Evolutionary conservation across 2,888 invertebrate genomes (phyloP).

Genomic region (Ophion ellenae): DNA sequence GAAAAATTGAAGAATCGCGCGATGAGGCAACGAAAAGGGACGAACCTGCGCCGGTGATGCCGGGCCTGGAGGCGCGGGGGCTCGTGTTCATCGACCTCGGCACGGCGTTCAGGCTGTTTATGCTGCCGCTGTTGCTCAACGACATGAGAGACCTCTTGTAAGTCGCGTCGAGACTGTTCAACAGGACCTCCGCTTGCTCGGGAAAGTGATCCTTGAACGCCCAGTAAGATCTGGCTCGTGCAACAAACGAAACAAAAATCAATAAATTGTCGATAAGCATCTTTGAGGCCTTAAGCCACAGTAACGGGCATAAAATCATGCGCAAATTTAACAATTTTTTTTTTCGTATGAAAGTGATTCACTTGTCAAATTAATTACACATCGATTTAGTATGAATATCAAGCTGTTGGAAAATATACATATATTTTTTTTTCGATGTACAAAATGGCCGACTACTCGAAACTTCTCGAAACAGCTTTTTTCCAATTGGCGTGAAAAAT

Average conservation of each 20-base stretch:
- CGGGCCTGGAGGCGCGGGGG: constrained; percentile 81
- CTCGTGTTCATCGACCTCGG: constrained; percentile 82
- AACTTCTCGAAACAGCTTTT: no score
- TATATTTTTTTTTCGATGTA: no score
- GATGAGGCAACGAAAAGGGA: not conserved
- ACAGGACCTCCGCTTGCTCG: constrained; percentile 93
- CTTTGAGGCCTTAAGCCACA: no score
- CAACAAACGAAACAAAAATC: not conserved
- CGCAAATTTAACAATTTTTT: no score
- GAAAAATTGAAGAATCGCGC: not conserved
- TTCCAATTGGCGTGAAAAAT: no score
- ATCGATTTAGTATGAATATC: no score
- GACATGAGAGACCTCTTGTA: constrained; percentile 89
- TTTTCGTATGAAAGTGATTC: no score
- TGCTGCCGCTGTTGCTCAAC: constrained; percentile 85
- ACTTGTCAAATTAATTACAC: no score
- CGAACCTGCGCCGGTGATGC: constrained; percentile 84
- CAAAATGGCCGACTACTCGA: no score
- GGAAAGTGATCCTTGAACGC: constrained; percentile 96
- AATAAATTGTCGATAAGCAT: not conserved
- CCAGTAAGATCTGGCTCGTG: constrained; percentile 91
- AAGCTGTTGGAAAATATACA: no score
- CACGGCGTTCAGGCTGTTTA: constrained; percentile 84
- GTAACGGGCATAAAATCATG: no score
- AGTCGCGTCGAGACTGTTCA: constrained; percentile 92